Evolutionary conservation across 2,888 invertebrate species (phyloP).

Genomic region (Cheilosia urbana): DNA sequence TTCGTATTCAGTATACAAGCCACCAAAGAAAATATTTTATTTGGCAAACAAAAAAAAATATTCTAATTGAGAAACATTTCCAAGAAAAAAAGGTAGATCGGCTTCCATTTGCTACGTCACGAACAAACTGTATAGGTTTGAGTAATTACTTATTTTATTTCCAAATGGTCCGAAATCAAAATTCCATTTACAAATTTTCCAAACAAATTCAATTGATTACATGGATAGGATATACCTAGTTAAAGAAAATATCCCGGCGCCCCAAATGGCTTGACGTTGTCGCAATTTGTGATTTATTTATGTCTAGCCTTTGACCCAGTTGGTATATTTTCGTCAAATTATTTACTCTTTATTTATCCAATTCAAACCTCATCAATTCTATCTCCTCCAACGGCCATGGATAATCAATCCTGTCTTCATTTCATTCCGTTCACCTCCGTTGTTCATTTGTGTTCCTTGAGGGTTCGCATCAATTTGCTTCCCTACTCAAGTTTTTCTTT

Average conservation of each 20-base stretch:
- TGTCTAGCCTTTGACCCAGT: conserved; percentile 31
- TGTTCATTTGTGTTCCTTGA: conserved; percentile 13
- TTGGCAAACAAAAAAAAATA: too few relatives aligned
- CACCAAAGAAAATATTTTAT: too few relatives aligned
- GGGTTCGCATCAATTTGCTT: conserved; percentile 34
- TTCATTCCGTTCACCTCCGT: conserved; percentile 17
- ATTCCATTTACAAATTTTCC: not conserved
- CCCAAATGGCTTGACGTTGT: conserved; percentile 3
- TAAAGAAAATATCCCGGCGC: conserved; percentile 8
- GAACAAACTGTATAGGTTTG: too few relatives aligned
- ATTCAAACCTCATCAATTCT: conserved; percentile 16
- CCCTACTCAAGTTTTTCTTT: not conserved
- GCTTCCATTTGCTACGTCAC: too few relatives aligned
- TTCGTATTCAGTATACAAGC: too few relatives aligned
- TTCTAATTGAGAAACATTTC: too few relatives aligned
- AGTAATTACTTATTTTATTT: too few relatives aligned
- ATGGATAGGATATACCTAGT: not conserved
- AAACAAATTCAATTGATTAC: conserved; percentile 17
- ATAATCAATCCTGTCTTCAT: conserved; percentile 38
- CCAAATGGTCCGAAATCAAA: too few relatives aligned
- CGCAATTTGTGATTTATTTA: conserved; percentile 25
- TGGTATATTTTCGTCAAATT: conserved; percentile 24
- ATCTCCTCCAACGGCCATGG: conserved; percentile 11
- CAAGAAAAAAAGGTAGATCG: too few relatives aligned
- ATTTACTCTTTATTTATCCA: conserved; percentile 16